These are phyloP conservation scores for Apostichopus parvimensis DNA, from an alignment of 35 echinoderm and acorn worm species.

Conservation along the genomic window DNA sequence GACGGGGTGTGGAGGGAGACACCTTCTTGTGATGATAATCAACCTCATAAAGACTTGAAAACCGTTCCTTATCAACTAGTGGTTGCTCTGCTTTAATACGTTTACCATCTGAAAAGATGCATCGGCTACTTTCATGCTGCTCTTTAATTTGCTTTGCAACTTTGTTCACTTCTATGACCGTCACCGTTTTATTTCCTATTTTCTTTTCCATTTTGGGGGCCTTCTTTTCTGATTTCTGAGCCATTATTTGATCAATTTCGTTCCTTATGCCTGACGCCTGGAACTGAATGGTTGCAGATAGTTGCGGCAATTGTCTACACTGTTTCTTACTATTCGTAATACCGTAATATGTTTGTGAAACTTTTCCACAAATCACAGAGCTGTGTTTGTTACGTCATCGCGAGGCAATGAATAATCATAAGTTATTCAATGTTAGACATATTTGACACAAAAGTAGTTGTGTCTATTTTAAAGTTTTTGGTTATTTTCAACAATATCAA, in stretches of 20 bases:
- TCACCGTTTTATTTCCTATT: not conserved
- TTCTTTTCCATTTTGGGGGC: not conserved
- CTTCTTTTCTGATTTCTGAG: not conserved
- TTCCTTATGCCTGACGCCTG: not conserved
- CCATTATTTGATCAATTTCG: conserved; percentile 3
- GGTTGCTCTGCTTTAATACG: conserved; percentile 36
- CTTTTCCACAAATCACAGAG: conserved; percentile 33
- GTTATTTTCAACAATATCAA: too few relatives aligned
- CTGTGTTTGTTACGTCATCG: conserved; percentile 30
- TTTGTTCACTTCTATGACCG: conserved; percentile 45
- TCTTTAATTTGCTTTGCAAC: conserved; percentile 83
- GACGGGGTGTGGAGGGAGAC: conserved; percentile 59
- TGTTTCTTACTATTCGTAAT: not conserved
- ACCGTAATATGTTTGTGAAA: not conserved
- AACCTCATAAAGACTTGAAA: conserved; percentile 72
- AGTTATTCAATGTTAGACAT: too few relatives aligned
- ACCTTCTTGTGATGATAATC: conserved; percentile 75
- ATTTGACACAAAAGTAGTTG: too few relatives aligned
- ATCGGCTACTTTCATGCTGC: conserved; percentile 82
- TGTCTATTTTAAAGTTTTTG: too few relatives aligned
- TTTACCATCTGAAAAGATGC: conserved; percentile 62
- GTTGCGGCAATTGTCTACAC: not conserved
- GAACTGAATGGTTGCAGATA: not conserved
- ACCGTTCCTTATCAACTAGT: conserved; percentile 44
- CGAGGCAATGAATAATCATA: conserved; percentile 31